These are phyloP conservation scores for Icerya purchasi DNA, from an alignment of 2,888 invertebrate species.

Conservation along the genomic window DNA sequence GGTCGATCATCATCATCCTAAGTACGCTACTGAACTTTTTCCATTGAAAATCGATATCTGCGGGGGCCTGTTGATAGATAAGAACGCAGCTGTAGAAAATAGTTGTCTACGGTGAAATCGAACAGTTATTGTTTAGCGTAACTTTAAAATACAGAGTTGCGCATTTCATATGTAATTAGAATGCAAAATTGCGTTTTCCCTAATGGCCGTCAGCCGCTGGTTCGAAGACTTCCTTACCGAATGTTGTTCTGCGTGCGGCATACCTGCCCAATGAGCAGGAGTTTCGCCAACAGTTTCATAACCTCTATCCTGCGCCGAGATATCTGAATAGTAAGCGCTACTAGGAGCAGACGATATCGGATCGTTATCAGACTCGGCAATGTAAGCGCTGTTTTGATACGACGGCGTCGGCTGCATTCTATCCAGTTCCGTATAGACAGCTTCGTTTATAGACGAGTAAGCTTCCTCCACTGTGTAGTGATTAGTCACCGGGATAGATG, in stretches of 20 bases:
- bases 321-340: constrained; percentile 50
- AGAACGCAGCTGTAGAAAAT: too few relatives aligned
- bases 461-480: constrained; percentile 12
- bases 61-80: too few relatives aligned
- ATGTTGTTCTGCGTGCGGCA: not conserved
- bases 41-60: too few relatives aligned
- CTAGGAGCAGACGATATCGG: constrained; percentile 43
- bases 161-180: not conserved
- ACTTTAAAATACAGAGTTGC: too few relatives aligned
- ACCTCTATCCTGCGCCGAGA: constrained; percentile 28
- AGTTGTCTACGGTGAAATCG: too few relatives aligned
- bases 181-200: not conserved
- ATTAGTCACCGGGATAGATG: constrained; percentile 6
- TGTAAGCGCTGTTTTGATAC: constrained; percentile 44
- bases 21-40: too few relatives aligned
- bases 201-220: not conserved
- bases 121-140: too few relatives aligned
- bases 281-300: constrained; percentile 37
- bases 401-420: constrained; percentile 30
- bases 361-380: constrained; percentile 17
- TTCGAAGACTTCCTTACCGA: not conserved
- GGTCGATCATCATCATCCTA: too few relatives aligned
- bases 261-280: too few relatives aligned
- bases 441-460: constrained; percentile 29
- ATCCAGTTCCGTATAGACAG: constrained; percentile 48